Conservation (phyloP, 2,888 invertebrate species). For the Odontothrips loti region DNA sequence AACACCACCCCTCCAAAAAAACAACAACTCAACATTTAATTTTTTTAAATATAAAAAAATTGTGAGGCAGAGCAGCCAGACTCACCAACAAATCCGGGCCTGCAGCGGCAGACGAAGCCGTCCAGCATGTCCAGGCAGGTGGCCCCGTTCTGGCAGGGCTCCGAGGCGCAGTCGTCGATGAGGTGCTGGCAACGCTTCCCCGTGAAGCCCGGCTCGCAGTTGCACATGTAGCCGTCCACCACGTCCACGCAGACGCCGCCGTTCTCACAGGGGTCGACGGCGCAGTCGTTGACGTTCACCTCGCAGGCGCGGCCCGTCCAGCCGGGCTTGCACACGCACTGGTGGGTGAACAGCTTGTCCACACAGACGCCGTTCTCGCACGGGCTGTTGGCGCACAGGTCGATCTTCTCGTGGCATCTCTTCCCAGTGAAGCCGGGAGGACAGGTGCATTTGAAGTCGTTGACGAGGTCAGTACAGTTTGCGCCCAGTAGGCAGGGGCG, state of each 20-base stretch:
- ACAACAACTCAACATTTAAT: too few species aligned
- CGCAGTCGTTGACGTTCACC: conserved; percentile 87
- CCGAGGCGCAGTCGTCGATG: conserved; percentile 84
- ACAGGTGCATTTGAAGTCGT: conserved; percentile 90
- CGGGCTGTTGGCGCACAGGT: conserved; percentile 83
- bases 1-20: too few species aligned
- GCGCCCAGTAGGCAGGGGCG: conserved; percentile 85
- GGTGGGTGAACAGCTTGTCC: conserved; percentile 78
- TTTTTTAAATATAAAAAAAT: conserved; percentile 31
- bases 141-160: conserved; percentile 90
- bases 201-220: conserved; percentile 90
- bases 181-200: conserved; percentile 90
- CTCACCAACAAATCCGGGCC: conserved; percentile 77
- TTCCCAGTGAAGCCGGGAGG: conserved; percentile 93
- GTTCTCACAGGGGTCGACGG: conserved; percentile 82
- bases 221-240: conserved; percentile 77
- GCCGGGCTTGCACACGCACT: conserved; percentile 88
- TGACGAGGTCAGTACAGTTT: conserved; percentile 89
- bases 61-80: neutral
- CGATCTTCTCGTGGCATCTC: conserved; percentile 91
- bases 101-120: conserved; percentile 87
- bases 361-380: conserved; percentile 92
- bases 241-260: conserved; percentile 87
- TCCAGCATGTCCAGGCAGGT: conserved; percentile 82
- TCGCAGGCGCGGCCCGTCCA: conserved; percentile 84